Evolutionary conservation across 2,888 invertebrate genomes (phyloP).

Genomic region (Conus canariensis): DNA sequence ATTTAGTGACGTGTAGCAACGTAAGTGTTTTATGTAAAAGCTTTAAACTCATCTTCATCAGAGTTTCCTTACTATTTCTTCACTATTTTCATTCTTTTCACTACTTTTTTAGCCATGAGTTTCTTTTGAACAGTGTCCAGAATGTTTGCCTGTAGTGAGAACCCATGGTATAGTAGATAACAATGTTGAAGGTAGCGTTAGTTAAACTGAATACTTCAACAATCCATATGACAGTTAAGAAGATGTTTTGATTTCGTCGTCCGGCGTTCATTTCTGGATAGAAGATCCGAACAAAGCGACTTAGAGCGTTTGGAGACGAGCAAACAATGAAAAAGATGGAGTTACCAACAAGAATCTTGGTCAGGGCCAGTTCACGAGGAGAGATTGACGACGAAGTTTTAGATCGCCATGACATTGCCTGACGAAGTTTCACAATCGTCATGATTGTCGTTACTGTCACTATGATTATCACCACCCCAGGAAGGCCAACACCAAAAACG

Average conservation of each 20-base stretch:
- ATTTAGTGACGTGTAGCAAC: too few relatives aligned
- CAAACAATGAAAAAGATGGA: not conserved
- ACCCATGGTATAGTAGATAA: not conserved
- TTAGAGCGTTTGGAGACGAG: not conserved
- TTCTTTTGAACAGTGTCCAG: not conserved
- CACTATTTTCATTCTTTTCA: too few relatives aligned
- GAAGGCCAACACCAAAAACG: not conserved
- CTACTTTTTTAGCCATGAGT: too few relatives aligned
- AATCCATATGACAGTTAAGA: not conserved
- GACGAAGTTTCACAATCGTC: not conserved
- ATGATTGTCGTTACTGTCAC: not conserved
- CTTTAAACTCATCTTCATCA: too few relatives aligned
- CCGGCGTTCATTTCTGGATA: not conserved
- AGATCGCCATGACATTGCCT: not conserved
- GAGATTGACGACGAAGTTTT: not conserved
- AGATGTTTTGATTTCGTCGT: slow-evolving; percentile 1
- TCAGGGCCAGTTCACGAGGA: not conserved
- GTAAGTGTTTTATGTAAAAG: too few relatives aligned
- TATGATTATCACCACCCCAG: not conserved
- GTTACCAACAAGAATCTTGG: slow-evolving; percentile 5
- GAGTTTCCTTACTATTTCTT: too few relatives aligned
- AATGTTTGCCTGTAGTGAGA: slow-evolving; percentile 17
- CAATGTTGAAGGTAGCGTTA: not conserved
- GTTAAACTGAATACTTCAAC: not conserved
- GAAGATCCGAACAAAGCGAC: not conserved